Conservation (phyloP, 1,140 invertebrate genomes). For the Riptortus pedestris region DNA sequence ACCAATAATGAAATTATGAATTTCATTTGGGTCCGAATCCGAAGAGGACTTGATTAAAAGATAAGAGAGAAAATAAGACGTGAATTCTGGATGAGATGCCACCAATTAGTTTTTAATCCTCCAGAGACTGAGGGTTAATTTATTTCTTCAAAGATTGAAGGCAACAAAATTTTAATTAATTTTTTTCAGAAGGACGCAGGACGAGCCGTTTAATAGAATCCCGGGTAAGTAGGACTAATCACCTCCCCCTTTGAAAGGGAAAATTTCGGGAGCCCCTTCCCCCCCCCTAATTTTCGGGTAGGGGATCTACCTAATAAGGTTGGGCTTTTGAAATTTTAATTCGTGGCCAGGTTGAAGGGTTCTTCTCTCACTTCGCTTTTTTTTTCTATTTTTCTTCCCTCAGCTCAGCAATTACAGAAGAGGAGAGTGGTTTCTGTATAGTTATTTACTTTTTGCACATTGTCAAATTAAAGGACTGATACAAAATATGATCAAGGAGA, state of each 20-base stretch:
- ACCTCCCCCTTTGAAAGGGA: constrained; percentile 6
- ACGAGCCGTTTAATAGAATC: constrained; percentile 7
- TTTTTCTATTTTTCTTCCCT: too few species aligned
- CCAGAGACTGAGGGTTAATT: constrained; percentile 8
- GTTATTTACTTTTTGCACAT: too few species aligned
- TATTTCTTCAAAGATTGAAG: constrained; percentile 16
- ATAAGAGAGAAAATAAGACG: constrained; percentile 14
- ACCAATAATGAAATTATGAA: background rate
- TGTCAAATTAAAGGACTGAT: too few species aligned
- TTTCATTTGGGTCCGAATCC: background rate
- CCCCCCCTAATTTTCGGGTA: background rate
- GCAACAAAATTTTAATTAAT: constrained; percentile 19
- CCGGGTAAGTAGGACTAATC: constrained; percentile 9
- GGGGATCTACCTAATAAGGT: constrained; percentile 9
- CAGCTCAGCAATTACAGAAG: too few species aligned
- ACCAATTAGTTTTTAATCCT: constrained; percentile 18
- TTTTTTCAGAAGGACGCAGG: constrained; percentile 7
- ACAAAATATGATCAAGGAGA: too few species aligned
- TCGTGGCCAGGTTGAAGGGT: background rate
- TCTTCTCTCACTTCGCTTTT: too few species aligned
- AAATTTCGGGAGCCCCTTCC: constrained; percentile 1
- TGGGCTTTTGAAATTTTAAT: constrained; percentile 13
- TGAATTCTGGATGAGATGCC: constrained; percentile 5
- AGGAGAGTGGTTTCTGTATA: too few species aligned
- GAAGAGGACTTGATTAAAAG: background rate